Conservation (phyloP, 2,888 invertebrate genomes). For the Hydraecia micacea region DNA sequence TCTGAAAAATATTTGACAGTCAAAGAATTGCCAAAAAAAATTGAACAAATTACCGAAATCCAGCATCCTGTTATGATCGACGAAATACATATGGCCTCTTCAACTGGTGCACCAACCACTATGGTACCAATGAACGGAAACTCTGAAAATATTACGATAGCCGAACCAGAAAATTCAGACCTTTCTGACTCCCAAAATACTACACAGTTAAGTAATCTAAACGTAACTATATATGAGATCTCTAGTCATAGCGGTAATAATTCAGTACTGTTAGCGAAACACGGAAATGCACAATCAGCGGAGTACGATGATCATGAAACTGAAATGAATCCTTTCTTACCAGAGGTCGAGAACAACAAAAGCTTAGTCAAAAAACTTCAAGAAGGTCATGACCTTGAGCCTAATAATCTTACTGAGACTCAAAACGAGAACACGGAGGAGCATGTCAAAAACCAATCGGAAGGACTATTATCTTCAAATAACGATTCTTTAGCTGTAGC, state of each 20-base stretch:
- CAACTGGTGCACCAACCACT: conserved; percentile 56
- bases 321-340: conserved; percentile 92
- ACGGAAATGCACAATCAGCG: conserved; percentile 74
- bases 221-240: conserved; percentile 87
- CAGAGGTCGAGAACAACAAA: conserved; percentile 91
- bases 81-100: conserved; percentile 55
- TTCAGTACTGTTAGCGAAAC: conserved; percentile 72
- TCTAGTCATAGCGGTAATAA: conserved; percentile 78
- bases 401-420: conserved; percentile 82
- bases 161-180: conserved; percentile 41
- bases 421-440: conserved; percentile 85
- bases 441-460: conserved; percentile 67
- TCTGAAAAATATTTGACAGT: conserved; percentile 66
- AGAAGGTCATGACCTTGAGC: conserved; percentile 88
- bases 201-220: conserved; percentile 80
- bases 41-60: conserved; percentile 47
- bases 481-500: conserved; percentile 45
- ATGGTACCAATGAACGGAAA: conserved; percentile 41
- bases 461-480: conserved; percentile 48
- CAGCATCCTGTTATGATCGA: conserved; percentile 43
- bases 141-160: conserved; percentile 32
- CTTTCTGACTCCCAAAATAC: conserved; percentile 68
- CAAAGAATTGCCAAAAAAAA: conserved; percentile 65
- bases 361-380: conserved; percentile 91
- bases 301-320: conserved; percentile 87